phyloP scores from a whole-genome alignment of 2,888 invertebrate species.

The Ferrisia virgata region DNA sequence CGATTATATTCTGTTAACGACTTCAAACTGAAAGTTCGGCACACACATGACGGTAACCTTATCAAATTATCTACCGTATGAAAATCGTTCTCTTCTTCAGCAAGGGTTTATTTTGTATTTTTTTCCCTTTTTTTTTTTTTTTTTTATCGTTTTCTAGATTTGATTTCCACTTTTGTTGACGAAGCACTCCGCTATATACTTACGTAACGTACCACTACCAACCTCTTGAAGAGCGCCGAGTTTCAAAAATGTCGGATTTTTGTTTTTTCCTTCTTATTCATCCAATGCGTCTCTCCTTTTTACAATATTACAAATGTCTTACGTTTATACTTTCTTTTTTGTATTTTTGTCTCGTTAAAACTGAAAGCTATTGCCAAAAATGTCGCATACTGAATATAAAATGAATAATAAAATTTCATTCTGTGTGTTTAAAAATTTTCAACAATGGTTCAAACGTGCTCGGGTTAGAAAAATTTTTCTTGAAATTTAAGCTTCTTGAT shows the following conservation, averaged over 20 bases:
- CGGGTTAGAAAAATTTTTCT: neutral
- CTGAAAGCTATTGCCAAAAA: conserved; percentile 41
- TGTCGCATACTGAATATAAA: conserved; percentile 39
- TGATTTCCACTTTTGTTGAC: conserved; percentile 44
- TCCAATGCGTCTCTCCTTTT: neutral
- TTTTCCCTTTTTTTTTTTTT: neutral
- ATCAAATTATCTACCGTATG: conserved; percentile 19
- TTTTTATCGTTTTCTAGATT: conserved; percentile 36
- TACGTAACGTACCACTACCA: too few species aligned
- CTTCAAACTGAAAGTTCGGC: neutral
- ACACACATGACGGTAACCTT: conserved; percentile 26
- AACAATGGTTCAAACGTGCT: conserved; percentile 33
- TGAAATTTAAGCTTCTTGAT: neutral
- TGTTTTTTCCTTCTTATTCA: conserved; percentile 21
- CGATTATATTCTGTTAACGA: neutral
- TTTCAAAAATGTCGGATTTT: conserved; percentile 41
- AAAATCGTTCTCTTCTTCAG: neutral
- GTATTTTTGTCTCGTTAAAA: conserved; percentile 39
- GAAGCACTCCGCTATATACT: conserved; percentile 35
- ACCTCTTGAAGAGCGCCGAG: conserved; percentile 26
- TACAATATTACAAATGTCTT: conserved; percentile 30
- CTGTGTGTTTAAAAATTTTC: conserved; percentile 33
- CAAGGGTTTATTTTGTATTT: conserved; percentile 8
- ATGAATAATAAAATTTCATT: conserved; percentile 36
- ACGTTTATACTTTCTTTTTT: conserved; percentile 10